Percentiles rank a stretch among this genome's conserved stretches.
phyloP scores from a whole-genome alignment of 2,113 vertebrate species.

The chimpanzee (Pan troglodytes) region NHGRI_mPanTro3-v2.1_pri NC_072409.2:101810501-101811000 shows the following conservation, averaged over 20 bases:
- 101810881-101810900: background rate
- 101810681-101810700: background rate
- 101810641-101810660: background rate
- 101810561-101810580: background rate
- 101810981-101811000: background rate
- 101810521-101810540: background rate
- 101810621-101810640: background rate
- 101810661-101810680: background rate
- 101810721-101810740: background rate
- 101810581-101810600: background rate
- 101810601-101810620: background rate
- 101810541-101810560: background rate
- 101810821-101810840: conserved; percentile 28
- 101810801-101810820: background rate
- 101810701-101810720: background rate
- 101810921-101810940: background rate
- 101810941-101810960: background rate
- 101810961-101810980: background rate
- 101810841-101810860: background rate
- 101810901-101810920: conserved; percentile 26
- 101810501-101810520: background rate
- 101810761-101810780: background rate
- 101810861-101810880: background rate
- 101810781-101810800: background rate
- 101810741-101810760: background rate